A percentile compares a stretch with the other conserved stretches of the same genome.
Evolutionary conservation across 2,113 vertebrate genomes (phyloP).

Genomic region (Oceanodroma tethys): DNA sequence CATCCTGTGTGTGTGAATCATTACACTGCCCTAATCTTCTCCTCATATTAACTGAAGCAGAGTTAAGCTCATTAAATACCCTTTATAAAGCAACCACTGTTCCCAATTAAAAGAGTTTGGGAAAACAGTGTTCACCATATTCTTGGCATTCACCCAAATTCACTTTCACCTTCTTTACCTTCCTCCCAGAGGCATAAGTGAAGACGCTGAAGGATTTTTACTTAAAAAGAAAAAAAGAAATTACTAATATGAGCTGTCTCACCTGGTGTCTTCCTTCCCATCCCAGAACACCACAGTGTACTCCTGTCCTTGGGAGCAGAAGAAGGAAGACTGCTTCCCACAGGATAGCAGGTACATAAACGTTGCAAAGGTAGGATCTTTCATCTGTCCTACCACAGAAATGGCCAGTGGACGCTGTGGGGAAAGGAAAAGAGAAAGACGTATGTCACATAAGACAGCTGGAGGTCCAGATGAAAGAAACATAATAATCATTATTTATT

Average conservation of each 20-base stretch:
- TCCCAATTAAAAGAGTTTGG: constrained; percentile 61
- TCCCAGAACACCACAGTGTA: constrained; percentile 90
- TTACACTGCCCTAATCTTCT: constrained; percentile 59
- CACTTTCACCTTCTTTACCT: constrained; percentile 45
- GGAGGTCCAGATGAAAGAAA: neutral
- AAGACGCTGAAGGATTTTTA: neutral
- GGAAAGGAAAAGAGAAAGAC: neutral
- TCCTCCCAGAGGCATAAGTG: neutral
- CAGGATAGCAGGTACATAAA: constrained; percentile 86
- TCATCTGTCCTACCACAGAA: constrained; percentile 88
- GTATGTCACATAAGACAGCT: neutral
- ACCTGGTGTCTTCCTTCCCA: constrained; percentile 85
- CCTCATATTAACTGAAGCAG: constrained; percentile 59
- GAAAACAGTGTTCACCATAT: constrained; percentile 27
- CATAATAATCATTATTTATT: neutral
- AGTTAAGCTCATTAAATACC: constrained; percentile 66
- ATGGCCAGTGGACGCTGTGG: constrained; percentile 85
- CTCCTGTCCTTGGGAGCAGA: constrained; percentile 86
- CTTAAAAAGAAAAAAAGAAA: neutral
- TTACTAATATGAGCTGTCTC: neutral
- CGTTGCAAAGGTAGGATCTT: constrained; percentile 89
- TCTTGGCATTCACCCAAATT: constrained; percentile 4
- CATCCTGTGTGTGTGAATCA: constrained; percentile 59
- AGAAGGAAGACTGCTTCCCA: constrained; percentile 85
- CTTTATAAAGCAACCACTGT: constrained; percentile 57